A percentile compares a stretch with the other conserved stretches of the same genome.
Conservation (phyloP, 1,140 invertebrate species). For the Phocides pigmalion region DNA sequence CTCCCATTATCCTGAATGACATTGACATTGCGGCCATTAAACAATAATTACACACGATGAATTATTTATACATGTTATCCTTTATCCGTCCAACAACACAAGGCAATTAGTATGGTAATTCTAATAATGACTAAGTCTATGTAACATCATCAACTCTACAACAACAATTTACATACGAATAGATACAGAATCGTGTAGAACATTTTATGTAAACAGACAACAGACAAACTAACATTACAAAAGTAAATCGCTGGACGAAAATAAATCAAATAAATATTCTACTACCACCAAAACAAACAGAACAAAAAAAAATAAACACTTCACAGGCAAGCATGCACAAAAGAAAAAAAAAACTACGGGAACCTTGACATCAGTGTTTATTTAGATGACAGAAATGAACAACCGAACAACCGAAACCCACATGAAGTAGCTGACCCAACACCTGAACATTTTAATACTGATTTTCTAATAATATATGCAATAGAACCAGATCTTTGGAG, state of each 20-base stretch:
- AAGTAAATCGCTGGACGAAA: constrained; percentile 37
- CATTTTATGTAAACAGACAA: constrained; percentile 19
- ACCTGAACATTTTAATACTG: constrained; percentile 39
- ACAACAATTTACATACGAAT: constrained; percentile 27
- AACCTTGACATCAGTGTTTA: constrained; percentile 10
- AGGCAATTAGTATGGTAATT: constrained; percentile 16
- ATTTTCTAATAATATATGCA: not conserved
- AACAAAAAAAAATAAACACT: constrained; percentile 51
- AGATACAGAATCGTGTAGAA: constrained; percentile 3
- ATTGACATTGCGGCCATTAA: constrained; percentile 50
- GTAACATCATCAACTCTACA: constrained; percentile 29
- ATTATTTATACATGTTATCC: constrained; percentile 42
- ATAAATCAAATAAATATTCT: constrained; percentile 41
- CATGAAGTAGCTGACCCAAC: constrained; percentile 42
- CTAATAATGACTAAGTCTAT: constrained; percentile 11
- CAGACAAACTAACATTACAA: constrained; percentile 22
- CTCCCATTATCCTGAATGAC: constrained; percentile 37
- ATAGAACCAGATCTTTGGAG: not conserved
- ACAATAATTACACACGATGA: constrained; percentile 49
- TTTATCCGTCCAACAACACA: constrained; percentile 11
- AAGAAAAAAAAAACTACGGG: constrained; percentile 32
- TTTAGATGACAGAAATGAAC: constrained; percentile 18
- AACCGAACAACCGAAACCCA: constrained; percentile 27
- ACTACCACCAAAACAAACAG: constrained; percentile 48
- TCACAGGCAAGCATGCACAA: constrained; percentile 47